Base-by-base conservation (phyloP, 2,797 vertebrate species). In the Parauchenoglanis ngamensis region DNA sequence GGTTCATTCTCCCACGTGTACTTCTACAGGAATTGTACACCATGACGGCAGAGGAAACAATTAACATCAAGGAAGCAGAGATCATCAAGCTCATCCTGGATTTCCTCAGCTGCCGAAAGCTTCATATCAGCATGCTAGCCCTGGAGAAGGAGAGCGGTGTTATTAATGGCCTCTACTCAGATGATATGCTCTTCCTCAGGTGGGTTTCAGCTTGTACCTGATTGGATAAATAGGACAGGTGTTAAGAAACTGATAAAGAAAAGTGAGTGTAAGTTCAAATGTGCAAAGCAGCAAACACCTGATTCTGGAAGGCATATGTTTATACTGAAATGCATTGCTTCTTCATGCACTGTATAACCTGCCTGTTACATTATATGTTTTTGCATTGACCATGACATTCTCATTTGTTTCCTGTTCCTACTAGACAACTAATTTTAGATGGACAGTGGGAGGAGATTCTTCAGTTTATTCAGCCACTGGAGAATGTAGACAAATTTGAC, bases 161-260 rank as follows among this genome's bases (percentile, higher is more conserved):
- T 90, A 99, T 99, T 78, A 99, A 99, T 87, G 98, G 98, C 15
- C 96, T 99, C 12, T 99, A 97, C 94, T 99, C 98, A 23, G 98
- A 99, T 86, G 98, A 99, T 91, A 99, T 99, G 98, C 97, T 99
- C 89, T 99, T 99, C 91, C 95, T 99, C 89, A 98, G 98, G 98
- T 99, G 95, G 80, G 92, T 79, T 28, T 77, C 1, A 44, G 19
- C 28, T 67, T 46, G 28, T 17, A 59, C 1, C 1, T 80, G 56
- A 25, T 15, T 61, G 10, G 78, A 80, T 61, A 15, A 25, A n/a
- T 17, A 40, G 6, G 5, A 17, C 57, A 7, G 4, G 77, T 7
- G 31, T 40, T 25, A 80, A 70, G 31, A 40, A 61, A 25, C 31
- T n/a, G n/a, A n/a, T n/a, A n/a, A n/a, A n/a, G n/a, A n/a, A n/a